These are phyloP conservation scores for Sternotherus odoratus DNA, from an alignment of 2,797 vertebrate species.

Conservation along the genomic window DNA sequence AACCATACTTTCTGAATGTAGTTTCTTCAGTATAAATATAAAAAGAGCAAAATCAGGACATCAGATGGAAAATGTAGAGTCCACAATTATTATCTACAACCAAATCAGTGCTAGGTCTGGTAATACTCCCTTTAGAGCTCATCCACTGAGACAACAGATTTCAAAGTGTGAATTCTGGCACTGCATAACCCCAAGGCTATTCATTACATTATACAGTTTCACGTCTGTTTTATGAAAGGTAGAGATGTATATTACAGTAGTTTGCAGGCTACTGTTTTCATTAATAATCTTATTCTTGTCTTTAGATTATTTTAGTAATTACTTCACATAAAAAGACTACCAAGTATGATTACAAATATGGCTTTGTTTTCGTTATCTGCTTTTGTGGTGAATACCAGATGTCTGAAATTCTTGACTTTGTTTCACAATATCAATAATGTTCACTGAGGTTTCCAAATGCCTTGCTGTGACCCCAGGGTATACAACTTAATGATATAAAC, in stretches of 20 bases:
- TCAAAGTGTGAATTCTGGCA: slow-evolving; percentile 22
- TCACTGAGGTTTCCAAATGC: slow-evolving; percentile 7
- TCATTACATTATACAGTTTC: slow-evolving; percentile 20
- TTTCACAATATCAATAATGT: slow-evolving; percentile 49
- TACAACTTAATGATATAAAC: neutral
- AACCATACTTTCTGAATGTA: neutral
- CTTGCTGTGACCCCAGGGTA: slow-evolving; percentile 26
- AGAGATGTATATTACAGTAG: neutral
- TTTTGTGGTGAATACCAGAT: slow-evolving; percentile 41
- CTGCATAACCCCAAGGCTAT: slow-evolving; percentile 57
- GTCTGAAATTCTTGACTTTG: slow-evolving; percentile 61
- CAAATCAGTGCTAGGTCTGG: slow-evolving; percentile 20
- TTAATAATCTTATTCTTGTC: slow-evolving; percentile 59
- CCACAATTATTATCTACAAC: slow-evolving; percentile 15
- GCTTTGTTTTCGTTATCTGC: slow-evolving; percentile 55
- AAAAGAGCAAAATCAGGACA: neutral
- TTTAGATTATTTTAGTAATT: slow-evolving; percentile 71
- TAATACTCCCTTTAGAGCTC: slow-evolving; percentile 53
- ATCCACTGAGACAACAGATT: slow-evolving; percentile 64
- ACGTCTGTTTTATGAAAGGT: slow-evolving; percentile 33
- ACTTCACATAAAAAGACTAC: slow-evolving; percentile 59
- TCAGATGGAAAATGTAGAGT: accelerated
- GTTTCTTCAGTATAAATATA: neutral
- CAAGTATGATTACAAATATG: slow-evolving; percentile 59
- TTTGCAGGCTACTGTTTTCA: neutral